phyloP scores from a whole-genome alignment of 2,888 invertebrate genomes.

The Chrysotoxum bicinctum region DNA sequence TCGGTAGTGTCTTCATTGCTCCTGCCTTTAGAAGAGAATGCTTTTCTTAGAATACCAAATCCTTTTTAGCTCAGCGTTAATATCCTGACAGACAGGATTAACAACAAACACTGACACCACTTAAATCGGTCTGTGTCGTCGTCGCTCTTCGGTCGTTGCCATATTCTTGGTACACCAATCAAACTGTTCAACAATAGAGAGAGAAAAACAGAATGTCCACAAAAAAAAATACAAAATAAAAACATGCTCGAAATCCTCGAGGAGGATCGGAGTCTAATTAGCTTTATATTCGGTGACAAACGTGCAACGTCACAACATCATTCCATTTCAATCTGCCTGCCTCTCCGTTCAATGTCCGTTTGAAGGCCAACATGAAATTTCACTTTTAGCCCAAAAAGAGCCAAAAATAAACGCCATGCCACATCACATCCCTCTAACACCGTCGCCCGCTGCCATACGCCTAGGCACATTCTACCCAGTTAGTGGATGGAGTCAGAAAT shows the following conservation, averaged over 20 bases:
- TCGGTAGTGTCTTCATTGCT: too few relatives aligned
- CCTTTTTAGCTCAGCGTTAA: conserved; percentile 11
- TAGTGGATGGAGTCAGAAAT: not conserved
- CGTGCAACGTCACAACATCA: conserved; percentile 55
- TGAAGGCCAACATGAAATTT: conserved; percentile 60
- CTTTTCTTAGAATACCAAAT: conserved; percentile 6
- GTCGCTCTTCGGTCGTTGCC: not conserved
- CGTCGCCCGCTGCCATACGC: too few relatives aligned
- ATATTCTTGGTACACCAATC: not conserved
- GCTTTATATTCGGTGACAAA: conserved; percentile 59
- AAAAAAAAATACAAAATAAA: not conserved
- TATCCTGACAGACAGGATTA: conserved; percentile 34
- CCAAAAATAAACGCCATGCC: conserved; percentile 52
- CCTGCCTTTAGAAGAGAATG: not conserved
- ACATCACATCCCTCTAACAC: conserved; percentile 8
- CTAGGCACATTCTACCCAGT: conserved; percentile 2
- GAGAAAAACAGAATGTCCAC: too few relatives aligned
- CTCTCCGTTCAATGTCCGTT: not conserved
- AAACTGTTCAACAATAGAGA: too few relatives aligned
- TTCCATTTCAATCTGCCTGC: conserved; percentile 5
- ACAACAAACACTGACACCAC: conserved; percentile 31
- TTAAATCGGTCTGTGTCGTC: conserved; percentile 9
- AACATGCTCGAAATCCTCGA: not conserved
- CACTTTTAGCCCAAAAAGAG: conserved; percentile 47
- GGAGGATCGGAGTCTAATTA: conserved; percentile 54